phyloP scores from a whole-genome alignment of 1,140 invertebrate genomes.

The Apis dorsata region DNA sequence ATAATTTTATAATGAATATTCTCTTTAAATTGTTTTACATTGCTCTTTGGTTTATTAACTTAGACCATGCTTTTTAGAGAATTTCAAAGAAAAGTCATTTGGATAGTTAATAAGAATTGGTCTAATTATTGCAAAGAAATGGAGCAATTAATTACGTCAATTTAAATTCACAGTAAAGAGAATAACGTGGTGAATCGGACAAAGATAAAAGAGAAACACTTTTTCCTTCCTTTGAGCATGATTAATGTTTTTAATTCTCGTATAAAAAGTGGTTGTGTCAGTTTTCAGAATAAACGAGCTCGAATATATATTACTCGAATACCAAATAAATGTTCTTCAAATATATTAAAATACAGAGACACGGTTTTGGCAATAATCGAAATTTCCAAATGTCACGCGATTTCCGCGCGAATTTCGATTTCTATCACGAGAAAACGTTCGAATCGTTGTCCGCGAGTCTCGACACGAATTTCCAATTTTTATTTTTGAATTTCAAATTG shows the following conservation, averaged over 20 bases:
- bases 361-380: background rate
- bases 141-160: background rate
- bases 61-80: too few species aligned
- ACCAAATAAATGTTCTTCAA: background rate
- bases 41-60: too few species aligned
- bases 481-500: background rate
- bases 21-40: too few species aligned
- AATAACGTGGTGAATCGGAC: background rate
- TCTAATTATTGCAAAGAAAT: background rate
- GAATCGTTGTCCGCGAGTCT: too few species aligned
- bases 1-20: too few species aligned
- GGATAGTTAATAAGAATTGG: background rate
- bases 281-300: background rate
- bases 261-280: background rate
- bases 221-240: background rate
- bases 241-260: background rate
- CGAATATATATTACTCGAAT: background rate
- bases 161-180: background rate
- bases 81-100: too few species aligned
- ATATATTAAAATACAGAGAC: background rate
- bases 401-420: conserved; percentile 2
- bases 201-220: background rate
- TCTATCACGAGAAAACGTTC: background rate
- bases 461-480: background rate
- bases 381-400: background rate